Conservation (phyloP, 2,888 invertebrate genomes). For the Noctua janthina region DNA sequence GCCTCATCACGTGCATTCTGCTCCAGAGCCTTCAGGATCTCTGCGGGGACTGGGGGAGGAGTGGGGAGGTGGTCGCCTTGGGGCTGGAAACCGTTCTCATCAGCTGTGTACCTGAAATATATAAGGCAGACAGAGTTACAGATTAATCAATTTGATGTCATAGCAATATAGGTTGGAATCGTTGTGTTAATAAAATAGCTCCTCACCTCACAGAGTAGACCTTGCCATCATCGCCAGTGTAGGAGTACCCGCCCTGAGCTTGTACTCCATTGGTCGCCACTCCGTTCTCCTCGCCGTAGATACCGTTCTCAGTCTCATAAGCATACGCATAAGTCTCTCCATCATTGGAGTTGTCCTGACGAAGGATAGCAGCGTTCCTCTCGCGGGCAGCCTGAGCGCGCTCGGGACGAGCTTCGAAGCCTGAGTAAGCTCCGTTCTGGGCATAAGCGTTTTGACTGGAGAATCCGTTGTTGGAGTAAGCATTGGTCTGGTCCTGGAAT, state of each 20-base stretch:
- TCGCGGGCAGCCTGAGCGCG: slow-evolving; percentile 83
- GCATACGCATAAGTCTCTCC: slow-evolving; percentile 83
- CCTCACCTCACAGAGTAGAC: slow-evolving; percentile 84
- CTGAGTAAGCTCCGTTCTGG: slow-evolving; percentile 64
- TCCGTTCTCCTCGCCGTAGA: slow-evolving; percentile 84
- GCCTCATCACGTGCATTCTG: slow-evolving; percentile 87
- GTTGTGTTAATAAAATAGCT: rapidly evolving
- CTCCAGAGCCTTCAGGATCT: slow-evolving; percentile 83
- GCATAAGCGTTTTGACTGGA: slow-evolving; percentile 51
- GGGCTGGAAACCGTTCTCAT: slow-evolving; percentile 85
- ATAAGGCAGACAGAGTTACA: neutral
- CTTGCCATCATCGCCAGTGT: slow-evolving; percentile 86
- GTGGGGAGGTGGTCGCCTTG: slow-evolving; percentile 86
- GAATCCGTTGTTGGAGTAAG: slow-evolving; percentile 49
- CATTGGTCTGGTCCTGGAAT: slow-evolving; percentile 52
- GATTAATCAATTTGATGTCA: no score
- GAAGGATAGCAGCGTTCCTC: slow-evolving; percentile 84
- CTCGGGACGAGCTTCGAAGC: slow-evolving; percentile 74
- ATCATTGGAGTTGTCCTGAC: slow-evolving; percentile 82
- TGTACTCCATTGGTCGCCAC: slow-evolving; percentile 85
- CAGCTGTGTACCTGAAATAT: slow-evolving; percentile 83
- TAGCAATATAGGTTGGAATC: no score
- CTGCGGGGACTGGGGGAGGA: slow-evolving; percentile 85
- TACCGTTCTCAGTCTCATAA: slow-evolving; percentile 87
- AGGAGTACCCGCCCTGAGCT: slow-evolving; percentile 85